Percentiles rank a stretch among this genome's conserved stretches.
phyloP scores from a whole-genome alignment of 1,140 invertebrate genomes.

The Conus betulinus region DNA sequence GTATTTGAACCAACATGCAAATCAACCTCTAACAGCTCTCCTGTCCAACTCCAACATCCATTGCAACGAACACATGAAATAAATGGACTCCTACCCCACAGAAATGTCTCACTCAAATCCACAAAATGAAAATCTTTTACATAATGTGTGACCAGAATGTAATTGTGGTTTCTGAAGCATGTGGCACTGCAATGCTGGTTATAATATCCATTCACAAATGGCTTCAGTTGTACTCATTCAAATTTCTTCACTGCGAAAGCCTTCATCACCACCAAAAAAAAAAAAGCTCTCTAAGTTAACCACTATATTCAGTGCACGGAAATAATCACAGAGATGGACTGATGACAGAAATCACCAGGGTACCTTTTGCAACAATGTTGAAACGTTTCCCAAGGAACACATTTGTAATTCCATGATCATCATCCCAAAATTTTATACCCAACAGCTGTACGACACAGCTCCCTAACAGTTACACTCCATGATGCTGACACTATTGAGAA shows the following conservation, averaged over 20 bases:
- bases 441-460: too few relatives aligned
- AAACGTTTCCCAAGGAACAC: too few relatives aligned
- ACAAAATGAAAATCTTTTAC: background rate
- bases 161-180: background rate
- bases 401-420: too few relatives aligned
- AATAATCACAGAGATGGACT: too few relatives aligned
- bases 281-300: background rate
- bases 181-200: constrained; percentile 5
- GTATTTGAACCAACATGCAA: background rate
- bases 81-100: background rate
- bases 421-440: too few relatives aligned
- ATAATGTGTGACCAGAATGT: background rate
- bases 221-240: background rate
- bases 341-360: too few relatives aligned
- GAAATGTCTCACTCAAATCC: too few relatives aligned
- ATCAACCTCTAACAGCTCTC: background rate
- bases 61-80: background rate
- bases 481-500: too few relatives aligned
- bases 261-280: background rate
- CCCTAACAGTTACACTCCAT: too few relatives aligned
- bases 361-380: too few relatives aligned
- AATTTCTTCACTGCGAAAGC: background rate
- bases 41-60: background rate
- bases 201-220: background rate
- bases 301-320: too few relatives aligned